These are phyloP conservation scores for Marasmarcha lunaedactyla DNA, from an alignment of 2,888 invertebrate genomes.

Conservation along the genomic window DNA sequence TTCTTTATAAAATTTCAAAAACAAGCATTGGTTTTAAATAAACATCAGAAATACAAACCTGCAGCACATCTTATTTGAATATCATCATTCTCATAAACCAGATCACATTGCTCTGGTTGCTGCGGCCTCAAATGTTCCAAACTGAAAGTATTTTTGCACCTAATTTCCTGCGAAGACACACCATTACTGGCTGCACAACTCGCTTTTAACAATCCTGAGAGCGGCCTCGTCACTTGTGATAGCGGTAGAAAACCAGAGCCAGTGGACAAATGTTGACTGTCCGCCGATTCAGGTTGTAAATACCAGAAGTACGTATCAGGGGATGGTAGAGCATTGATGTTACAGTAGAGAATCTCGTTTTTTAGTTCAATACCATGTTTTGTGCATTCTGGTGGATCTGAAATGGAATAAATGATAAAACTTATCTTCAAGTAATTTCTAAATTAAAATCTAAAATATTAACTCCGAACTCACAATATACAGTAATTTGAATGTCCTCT, in stretches of 20 bases:
- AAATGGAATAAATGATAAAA: slow-evolving; percentile 3
- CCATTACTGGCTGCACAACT: slow-evolving; percentile 56
- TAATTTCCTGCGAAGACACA: slow-evolving; percentile 44
- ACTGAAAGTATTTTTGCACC: slow-evolving; percentile 39
- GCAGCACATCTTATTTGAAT: slow-evolving; percentile 60
- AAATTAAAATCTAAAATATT: too few relatives aligned
- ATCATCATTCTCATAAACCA: slow-evolving; percentile 46
- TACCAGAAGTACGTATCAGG: slow-evolving; percentile 60
- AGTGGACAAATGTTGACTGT: slow-evolving; percentile 48
- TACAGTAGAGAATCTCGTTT: slow-evolving; percentile 48
- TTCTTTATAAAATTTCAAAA: too few relatives aligned
- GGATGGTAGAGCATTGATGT: slow-evolving; percentile 39
- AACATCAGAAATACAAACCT: slow-evolving; percentile 25
- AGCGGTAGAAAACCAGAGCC: slow-evolving; percentile 45
- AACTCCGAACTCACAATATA: slow-evolving; percentile 39
- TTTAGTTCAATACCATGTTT: slow-evolving; percentile 39
- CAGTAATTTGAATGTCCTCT: slow-evolving; percentile 37
- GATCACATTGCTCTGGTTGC: slow-evolving; percentile 49
- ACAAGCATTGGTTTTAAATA: too few relatives aligned
- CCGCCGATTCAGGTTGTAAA: slow-evolving; percentile 40
- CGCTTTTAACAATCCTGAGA: slow-evolving; percentile 37
- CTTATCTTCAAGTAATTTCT: too few relatives aligned
- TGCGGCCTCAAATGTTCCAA: slow-evolving; percentile 50
- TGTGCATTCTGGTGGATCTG: slow-evolving; percentile 56
- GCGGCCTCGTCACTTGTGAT: slow-evolving; percentile 45